These are phyloP conservation scores for Bathynomus jamesi DNA, from an alignment of 1,140 invertebrate species.

Conservation along the genomic window DNA sequence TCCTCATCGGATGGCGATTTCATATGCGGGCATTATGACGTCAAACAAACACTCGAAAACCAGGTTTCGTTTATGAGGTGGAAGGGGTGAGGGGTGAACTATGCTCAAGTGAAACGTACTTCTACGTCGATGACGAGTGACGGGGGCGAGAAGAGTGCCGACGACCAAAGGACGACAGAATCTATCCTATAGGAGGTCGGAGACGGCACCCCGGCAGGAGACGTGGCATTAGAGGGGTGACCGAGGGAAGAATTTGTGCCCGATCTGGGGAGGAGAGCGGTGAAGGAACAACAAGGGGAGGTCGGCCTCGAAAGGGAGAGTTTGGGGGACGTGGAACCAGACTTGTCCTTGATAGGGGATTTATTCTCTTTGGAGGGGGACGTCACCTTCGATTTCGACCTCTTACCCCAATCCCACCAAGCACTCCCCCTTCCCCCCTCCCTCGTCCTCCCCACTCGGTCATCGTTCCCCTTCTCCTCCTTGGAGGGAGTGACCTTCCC, in stretches of 20 bases:
- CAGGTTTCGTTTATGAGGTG: too few species aligned
- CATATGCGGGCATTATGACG: too few species aligned
- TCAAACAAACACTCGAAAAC: too few species aligned
- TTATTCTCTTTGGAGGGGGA: background rate
- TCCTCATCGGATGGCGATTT: too few species aligned
- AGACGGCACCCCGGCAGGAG: background rate
- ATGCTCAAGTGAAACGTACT: too few species aligned
- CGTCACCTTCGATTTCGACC: background rate
- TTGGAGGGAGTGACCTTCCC: background rate
- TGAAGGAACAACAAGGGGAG: background rate
- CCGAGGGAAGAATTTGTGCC: background rate
- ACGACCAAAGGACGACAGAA: background rate
- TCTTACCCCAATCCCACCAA: background rate
- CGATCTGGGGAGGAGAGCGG: background rate
- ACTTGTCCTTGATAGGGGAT: background rate
- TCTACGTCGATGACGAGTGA: background rate
- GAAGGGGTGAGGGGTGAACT: too few species aligned
- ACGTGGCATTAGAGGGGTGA: background rate
- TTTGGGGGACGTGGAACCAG: background rate
- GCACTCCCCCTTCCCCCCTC: background rate
- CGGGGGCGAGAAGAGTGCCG: background rate
- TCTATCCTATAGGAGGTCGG: background rate
- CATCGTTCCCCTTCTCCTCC: background rate
- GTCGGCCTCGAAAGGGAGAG: background rate
- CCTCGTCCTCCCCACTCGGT: background rate